Evolutionary conservation across 2,888 invertebrate species (phyloP).

Genomic region (Aspidapion aeneum): DNA sequence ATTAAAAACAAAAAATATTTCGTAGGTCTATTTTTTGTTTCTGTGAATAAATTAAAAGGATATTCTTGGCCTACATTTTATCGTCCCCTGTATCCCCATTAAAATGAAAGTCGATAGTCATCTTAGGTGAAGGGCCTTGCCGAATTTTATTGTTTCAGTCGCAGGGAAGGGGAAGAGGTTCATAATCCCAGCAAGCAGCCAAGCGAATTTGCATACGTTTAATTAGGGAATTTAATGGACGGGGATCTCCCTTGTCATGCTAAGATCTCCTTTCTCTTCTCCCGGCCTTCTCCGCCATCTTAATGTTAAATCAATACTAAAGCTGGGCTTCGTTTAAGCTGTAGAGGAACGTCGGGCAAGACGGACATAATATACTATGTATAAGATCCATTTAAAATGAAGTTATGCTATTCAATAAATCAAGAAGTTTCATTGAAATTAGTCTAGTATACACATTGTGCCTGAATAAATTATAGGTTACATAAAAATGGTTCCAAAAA

Average conservation of each 20-base stretch:
- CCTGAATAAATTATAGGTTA: no score
- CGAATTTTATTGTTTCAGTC: neutral
- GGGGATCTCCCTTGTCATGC: constrained; percentile 26
- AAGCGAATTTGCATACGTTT: constrained; percentile 39
- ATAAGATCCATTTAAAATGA: no score
- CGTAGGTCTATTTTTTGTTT: no score
- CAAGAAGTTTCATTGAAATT: no score
- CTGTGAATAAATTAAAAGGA: neutral
- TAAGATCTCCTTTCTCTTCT: constrained; percentile 29
- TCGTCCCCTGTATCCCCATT: neutral
- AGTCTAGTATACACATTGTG: no score
- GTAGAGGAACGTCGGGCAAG: no score
- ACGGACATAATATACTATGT: no score
- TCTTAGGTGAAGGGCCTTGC: neutral
- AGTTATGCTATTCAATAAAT: no score
- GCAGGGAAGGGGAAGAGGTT: no score
- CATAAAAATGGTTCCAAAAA: no score
- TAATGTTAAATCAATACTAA: constrained; percentile 33
- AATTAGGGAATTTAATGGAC: constrained; percentile 36
- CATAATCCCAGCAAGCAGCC: neutral
- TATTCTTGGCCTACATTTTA: neutral
- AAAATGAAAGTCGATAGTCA: neutral
- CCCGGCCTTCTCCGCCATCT: constrained; percentile 37
- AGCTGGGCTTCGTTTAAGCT: neutral
- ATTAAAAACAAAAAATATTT: no score